Evolutionary conservation across 2,888 invertebrate species (phyloP), one percentile per base, ranked within the genome.

Genomic region (Auanema freiburgensis): DNA sequence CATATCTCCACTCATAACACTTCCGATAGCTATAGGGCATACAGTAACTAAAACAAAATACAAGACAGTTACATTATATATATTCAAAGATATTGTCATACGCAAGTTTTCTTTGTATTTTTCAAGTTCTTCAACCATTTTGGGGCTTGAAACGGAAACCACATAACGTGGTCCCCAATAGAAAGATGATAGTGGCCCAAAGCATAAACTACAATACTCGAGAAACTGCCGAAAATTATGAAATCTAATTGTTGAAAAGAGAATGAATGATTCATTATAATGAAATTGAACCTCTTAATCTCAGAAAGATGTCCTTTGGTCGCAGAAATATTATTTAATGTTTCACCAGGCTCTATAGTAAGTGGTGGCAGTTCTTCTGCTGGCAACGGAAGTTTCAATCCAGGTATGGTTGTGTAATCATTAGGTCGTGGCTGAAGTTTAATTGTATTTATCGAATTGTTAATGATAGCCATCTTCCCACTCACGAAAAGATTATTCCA

Each of bases 351-450:
- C 10, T 57, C 59, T 33, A 65, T 58, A 1, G 50, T 24, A 23
- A 67, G 46, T 18, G 55, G 51, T 10, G 68, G 62, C 1, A 62
- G 23, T 23, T 65, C 59, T 46, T 68, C 68, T 11, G 63, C 70
- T 12, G 54, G 63, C 1, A 63, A 41, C 54, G 63, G 53, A 16
- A 71, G 59, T 56, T 76, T 76, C 42, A 73, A 55, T 0, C 78
- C 78, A 1, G 77, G 77, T 55, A 78, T 78, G 18, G 78, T 78
- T 2, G 78, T 76, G 61, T 78, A 78, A 57, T 78, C 78, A 53
- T 72, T 66, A 8, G 78, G 77, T 51, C 65, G 65, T 21, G 78
- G 78, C 78, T 78, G 61, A 21, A 70, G 61, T 52, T 50, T 18
- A 11, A 33, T 18, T n/a, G 50, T 59, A 33, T 44, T 8, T 25